Evolutionary conservation across 2,888 invertebrate species (phyloP).

Genomic region (Muschampia plurimacula): DNA sequence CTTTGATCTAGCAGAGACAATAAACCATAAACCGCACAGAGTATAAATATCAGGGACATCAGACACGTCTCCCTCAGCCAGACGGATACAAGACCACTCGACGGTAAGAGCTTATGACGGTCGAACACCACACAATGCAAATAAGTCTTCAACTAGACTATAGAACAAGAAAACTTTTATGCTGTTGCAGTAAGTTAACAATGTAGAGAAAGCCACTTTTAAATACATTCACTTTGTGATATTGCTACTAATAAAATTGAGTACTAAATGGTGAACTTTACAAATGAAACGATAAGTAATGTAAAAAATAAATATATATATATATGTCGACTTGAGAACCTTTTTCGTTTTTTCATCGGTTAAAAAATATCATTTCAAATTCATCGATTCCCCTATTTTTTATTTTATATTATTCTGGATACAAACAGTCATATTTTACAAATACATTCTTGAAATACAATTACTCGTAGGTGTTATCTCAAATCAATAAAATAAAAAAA

Average conservation of each 20-base stretch:
- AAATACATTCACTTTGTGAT: slow-evolving; percentile 17
- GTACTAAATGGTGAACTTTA: not conserved
- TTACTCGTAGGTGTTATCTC: no score
- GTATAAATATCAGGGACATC: slow-evolving; percentile 34
- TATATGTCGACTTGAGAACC: no score
- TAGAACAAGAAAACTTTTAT: slow-evolving; percentile 35
- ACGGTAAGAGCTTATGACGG: slow-evolving; percentile 37
- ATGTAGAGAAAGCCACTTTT: slow-evolving; percentile 17
- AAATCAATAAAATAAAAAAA: no score
- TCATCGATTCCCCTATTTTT: no score
- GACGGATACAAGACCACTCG: slow-evolving; percentile 35
- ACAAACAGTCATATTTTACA: no score
- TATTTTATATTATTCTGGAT: no score
- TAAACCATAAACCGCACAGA: slow-evolving; percentile 27
- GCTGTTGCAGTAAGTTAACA: slow-evolving; percentile 10
- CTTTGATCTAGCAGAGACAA: slow-evolving; percentile 36
- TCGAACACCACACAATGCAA: slow-evolving; percentile 40
- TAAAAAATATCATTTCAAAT: no score
- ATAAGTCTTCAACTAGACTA: slow-evolving; percentile 34
- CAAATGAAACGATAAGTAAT: not conserved
- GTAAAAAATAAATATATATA: no score
- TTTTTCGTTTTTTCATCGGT: no score
- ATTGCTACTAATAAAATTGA: not conserved
- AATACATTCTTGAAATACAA: no score
- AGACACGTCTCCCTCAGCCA: slow-evolving; percentile 38